Percentiles rank a stretch among this genome's conserved stretches.
These are phyloP conservation scores for Rutilus rutilus DNA, from an alignment of 2,113 vertebrate species.

Conservation along the genomic window DNA sequence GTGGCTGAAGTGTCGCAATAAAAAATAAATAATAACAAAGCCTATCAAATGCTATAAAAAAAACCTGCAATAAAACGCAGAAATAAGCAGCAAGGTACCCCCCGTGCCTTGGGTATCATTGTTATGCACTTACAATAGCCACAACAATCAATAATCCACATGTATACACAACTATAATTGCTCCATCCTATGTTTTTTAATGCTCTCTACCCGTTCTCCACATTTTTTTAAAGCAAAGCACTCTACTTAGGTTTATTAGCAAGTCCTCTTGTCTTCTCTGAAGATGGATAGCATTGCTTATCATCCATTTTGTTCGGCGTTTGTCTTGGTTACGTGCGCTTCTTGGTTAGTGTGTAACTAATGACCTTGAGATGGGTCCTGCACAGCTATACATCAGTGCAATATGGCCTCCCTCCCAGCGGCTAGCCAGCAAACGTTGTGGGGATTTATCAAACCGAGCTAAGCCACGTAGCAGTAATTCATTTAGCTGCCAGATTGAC, in stretches of 20 bases:
- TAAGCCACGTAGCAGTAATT: slow-evolving; percentile 69
- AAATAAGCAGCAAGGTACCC: not conserved
- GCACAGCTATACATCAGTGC: slow-evolving; percentile 49
- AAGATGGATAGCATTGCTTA: slow-evolving; percentile 70
- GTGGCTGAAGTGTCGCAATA: not conserved
- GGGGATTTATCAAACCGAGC: slow-evolving; percentile 70
- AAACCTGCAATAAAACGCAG: not conserved
- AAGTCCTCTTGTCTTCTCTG: slow-evolving; percentile 39
- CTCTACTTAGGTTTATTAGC: slow-evolving; percentile 62
- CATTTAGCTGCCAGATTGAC: slow-evolving; percentile 71
- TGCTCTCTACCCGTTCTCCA: not conserved
- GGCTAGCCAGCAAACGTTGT: slow-evolving; percentile 55
- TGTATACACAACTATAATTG: slow-evolving; percentile 1
- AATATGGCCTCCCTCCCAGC: slow-evolving; percentile 58
- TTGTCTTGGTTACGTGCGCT: slow-evolving; percentile 71
- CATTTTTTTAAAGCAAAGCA: not conserved
- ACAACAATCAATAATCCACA: slow-evolving; percentile 16
- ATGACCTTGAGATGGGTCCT: slow-evolving; percentile 66
- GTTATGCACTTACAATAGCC: slow-evolving; percentile 5
- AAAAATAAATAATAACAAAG: too few relatives aligned
- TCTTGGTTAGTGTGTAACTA: slow-evolving; percentile 57
- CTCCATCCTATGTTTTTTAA: slow-evolving; percentile 17
- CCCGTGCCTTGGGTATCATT: not conserved
- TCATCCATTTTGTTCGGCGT: slow-evolving; percentile 66
- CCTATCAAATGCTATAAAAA: not conserved